Percentiles rank a stretch among this genome's conserved stretches.
phyloP scores from a whole-genome alignment of 2,888 invertebrate species.

The Zhuqinia jingwanae region DNA sequence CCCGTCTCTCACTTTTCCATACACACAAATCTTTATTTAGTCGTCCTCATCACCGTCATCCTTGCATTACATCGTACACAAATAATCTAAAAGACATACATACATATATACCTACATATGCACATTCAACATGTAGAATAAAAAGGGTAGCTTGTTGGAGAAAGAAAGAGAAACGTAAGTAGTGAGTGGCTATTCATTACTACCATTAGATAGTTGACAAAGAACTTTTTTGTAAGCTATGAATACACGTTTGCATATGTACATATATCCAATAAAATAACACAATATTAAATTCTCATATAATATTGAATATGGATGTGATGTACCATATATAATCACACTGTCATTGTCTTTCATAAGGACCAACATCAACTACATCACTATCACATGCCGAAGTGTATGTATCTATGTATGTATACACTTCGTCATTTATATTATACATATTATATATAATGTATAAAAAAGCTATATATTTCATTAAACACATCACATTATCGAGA shows the following conservation, averaged over 20 bases:
- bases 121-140: slow-evolving; percentile 44
- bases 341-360: not conserved
- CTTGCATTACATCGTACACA: not conserved
- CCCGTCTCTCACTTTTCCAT: slow-evolving; percentile 38
- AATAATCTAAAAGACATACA: not conserved
- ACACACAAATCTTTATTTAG: not conserved
- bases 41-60: not conserved
- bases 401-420: too few species aligned
- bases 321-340: not conserved
- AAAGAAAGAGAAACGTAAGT: not conserved
- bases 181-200: slow-evolving; percentile 32
- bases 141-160: not conserved
- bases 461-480: slow-evolving; percentile 56
- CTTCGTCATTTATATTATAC: too few species aligned
- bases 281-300: not conserved
- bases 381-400: not conserved
- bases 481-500: slow-evolving; percentile 67
- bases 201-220: slow-evolving; percentile 1
- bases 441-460: not conserved
- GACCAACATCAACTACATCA: not conserved
- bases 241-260: slow-evolving; percentile 8
- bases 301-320: not conserved
- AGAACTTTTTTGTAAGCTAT: not conserved
- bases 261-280: not conserved
- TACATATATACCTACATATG: too few species aligned